Conservation (phyloP, 1,140 invertebrate genomes). For the Lordiphosa clarofinis region DNA sequence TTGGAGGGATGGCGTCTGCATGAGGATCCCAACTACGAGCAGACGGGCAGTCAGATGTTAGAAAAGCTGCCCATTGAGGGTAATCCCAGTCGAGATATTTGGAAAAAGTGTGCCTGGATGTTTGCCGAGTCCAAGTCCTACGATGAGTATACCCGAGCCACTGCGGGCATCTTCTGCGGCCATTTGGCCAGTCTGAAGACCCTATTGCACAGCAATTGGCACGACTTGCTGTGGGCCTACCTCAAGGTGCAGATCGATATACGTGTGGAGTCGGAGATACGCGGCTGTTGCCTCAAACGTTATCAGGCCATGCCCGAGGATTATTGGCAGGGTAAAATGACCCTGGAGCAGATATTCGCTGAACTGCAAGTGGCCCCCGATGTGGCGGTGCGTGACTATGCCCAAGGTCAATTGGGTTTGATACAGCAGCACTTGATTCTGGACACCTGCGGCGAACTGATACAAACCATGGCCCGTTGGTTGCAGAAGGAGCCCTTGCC, state of each 20-base stretch:
- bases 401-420: constrained; percentile 83
- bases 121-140: constrained; percentile 82
- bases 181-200: constrained; percentile 88
- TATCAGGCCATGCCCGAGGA: constrained; percentile 85
- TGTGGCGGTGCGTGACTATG: constrained; percentile 80
- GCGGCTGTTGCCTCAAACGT: constrained; percentile 80
- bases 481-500: constrained; percentile 78
- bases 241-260: constrained; percentile 91
- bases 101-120: constrained; percentile 92
- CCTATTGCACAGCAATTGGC: constrained; percentile 88
- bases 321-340: constrained; percentile 89
- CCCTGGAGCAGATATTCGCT: constrained; percentile 87
- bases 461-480: constrained; percentile 83
- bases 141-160: constrained; percentile 84
- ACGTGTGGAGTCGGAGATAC: constrained; percentile 86
- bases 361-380: constrained; percentile 83
- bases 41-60: constrained; percentile 49
- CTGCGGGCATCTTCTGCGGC: constrained; percentile 91
- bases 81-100: constrained; percentile 92
- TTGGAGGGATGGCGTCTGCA: constrained; percentile 93
- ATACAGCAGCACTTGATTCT: constrained; percentile 90
- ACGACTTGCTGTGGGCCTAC: constrained; percentile 95
- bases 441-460: constrained; percentile 84
- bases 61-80: constrained; percentile 86
- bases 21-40: constrained; percentile 89